Evolutionary conservation across 2,113 vertebrate species (phyloP).

Genomic region (Otus sunia): DNA sequence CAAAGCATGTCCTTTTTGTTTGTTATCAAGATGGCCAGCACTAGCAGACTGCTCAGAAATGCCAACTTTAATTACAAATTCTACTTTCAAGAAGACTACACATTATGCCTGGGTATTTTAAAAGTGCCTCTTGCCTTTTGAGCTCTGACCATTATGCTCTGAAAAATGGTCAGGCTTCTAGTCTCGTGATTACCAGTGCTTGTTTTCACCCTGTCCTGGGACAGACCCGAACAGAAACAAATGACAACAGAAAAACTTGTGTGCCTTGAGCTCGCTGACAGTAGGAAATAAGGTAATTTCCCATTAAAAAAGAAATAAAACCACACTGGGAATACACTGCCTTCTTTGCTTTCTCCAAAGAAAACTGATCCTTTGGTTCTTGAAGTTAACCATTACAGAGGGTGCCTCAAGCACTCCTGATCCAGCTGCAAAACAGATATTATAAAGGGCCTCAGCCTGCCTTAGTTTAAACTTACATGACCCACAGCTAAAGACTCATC

Average conservation of each 20-base stretch:
- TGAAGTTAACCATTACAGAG: background rate
- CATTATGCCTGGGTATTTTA: background rate
- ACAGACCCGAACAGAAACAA: background rate
- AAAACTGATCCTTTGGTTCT: background rate
- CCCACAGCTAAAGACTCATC: background rate
- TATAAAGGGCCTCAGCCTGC: background rate
- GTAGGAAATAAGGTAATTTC: background rate
- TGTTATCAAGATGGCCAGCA: background rate
- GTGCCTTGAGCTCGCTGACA: background rate
- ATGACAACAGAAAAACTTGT: background rate
- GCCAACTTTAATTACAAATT: constrained; percentile 18
- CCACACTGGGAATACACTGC: background rate
- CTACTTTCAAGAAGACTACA: background rate
- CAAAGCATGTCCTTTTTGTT: background rate
- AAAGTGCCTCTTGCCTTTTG: background rate
- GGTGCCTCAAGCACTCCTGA: background rate
- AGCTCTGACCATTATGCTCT: background rate
- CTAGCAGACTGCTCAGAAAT: constrained; percentile 26
- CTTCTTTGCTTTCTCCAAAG: background rate
- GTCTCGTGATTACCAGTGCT: background rate
- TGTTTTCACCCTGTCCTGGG: constrained; percentile 23
- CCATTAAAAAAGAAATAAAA: background rate
- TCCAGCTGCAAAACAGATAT: background rate
- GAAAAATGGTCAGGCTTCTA: background rate
- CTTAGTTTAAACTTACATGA: background rate